These are phyloP conservation scores for Poeciliopsis infans DNA, from an alignment of 2,797 vertebrate genomes.

Conservation along the genomic window DNA sequence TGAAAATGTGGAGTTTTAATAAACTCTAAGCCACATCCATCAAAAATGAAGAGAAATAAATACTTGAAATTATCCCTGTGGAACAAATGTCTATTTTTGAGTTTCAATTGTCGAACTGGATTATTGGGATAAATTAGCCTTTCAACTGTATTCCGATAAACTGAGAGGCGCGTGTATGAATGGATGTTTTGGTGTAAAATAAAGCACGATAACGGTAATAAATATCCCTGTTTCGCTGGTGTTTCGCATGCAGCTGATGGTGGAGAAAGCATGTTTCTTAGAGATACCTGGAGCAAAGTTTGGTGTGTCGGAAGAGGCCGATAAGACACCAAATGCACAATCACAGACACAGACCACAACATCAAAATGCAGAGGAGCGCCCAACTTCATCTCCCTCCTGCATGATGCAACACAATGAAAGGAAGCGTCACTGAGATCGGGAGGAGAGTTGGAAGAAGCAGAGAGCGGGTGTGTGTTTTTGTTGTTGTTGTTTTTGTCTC, in stretches of 20 bases:
- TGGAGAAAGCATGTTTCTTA: constrained; percentile 1
- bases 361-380: constrained; percentile 1
- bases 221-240: background rate
- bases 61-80: background rate
- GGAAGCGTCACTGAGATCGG: constrained; percentile 68
- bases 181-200: background rate
- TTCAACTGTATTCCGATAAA: background rate
- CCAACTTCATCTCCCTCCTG: constrained; percentile 36
- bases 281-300: constrained; percentile 28
- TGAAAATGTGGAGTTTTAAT: background rate
- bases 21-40: background rate
- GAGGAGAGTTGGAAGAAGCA: constrained; percentile 46
- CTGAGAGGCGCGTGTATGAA: background rate
- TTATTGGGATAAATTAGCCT: background rate
- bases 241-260: background rate
- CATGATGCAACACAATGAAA: constrained; percentile 79
- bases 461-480: constrained; percentile 42
- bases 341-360: constrained; percentile 9
- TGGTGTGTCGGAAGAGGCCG: constrained; percentile 37
- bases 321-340: constrained; percentile 50
- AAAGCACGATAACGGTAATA: background rate
- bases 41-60: background rate
- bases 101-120: background rate
- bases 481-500: constrained; percentile 33
- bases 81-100: background rate